phyloP scores from a whole-genome alignment of 2,797 vertebrate genomes.

The Enteromius paludinosus region DNA sequence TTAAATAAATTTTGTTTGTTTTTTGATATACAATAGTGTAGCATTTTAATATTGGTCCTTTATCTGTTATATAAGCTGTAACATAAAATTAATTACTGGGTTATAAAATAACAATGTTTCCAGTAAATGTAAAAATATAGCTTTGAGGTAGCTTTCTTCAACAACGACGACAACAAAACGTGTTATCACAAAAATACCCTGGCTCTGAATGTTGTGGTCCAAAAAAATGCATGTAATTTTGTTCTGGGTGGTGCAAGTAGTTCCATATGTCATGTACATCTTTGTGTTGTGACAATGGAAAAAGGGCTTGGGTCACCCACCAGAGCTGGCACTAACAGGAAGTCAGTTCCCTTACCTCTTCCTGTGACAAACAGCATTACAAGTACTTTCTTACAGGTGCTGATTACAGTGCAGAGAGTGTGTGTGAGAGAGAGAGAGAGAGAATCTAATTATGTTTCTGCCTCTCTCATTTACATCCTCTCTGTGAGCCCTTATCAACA shows the following conservation, averaged over 20 bases:
- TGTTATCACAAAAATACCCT: background rate
- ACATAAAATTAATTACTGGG: background rate
- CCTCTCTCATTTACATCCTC: slow-evolving; percentile 33
- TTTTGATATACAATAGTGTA: background rate
- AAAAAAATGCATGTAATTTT: background rate
- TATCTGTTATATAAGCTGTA: background rate
- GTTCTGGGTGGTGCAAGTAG: background rate
- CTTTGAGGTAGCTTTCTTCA: background rate
- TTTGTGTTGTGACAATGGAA: slow-evolving; percentile 31
- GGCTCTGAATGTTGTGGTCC: background rate
- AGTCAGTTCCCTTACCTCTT: slow-evolving; percentile 90
- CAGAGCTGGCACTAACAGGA: slow-evolving; percentile 88
- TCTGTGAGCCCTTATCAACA: slow-evolving; percentile 41
- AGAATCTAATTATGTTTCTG: slow-evolving; percentile 33
- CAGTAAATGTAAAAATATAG: background rate
- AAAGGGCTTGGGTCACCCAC: slow-evolving; percentile 29
- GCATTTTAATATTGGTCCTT: background rate
- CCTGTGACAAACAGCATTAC: slow-evolving; percentile 79
- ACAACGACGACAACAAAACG: background rate
- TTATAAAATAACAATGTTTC: background rate
- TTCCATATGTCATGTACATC: slow-evolving; percentile 1
- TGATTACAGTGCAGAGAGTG: slow-evolving; percentile 13
- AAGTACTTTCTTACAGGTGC: slow-evolving; percentile 3
- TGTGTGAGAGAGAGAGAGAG: background rate
- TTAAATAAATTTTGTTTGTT: background rate